Base-by-base conservation (phyloP, 2,888 invertebrate species). In the Andrena marginata region DNA sequence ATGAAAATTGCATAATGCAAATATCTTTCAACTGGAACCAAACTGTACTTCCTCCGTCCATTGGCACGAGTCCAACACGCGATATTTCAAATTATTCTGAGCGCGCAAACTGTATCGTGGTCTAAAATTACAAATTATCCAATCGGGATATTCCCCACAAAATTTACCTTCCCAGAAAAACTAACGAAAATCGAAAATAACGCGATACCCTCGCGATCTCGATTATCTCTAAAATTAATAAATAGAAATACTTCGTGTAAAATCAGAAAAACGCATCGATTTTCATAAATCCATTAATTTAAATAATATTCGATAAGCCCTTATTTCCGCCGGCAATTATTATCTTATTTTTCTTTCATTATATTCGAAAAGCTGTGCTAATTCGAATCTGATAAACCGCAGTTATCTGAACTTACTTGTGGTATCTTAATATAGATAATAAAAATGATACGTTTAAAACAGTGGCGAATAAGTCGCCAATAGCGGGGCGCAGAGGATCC, bases 21-120 rank as follows among this genome's bases (percentile, higher is more conserved):
- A 70, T 54, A 76, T 78, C 51, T 80, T 77, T 31, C 56, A 60
- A 60, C 74, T 76, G 82, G 77, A 86, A 87, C 83, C 35, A 80
- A 87, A 88, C 86, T 88, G 81, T 73, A 72, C 71, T 69, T 85
- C 77, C 82, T 77, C 82, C 70, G 82, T 78, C 62, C 56, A 78
- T 87, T 92, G 92, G 92, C 92, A 88, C 29, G 35, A 42, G 33
- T 89, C 92, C 92, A 92, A 77, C 85, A 88, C 62, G 78, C 83
- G 87, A 89, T 87, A 85, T 89, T 82, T 76, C 80, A 86, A 80
- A 89, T 89, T 89, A 92, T 92, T 90, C 91, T 87, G 35, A 83
- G 88, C 65, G 51, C 54, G 20, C 35, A 54, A 74, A 71, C 54
- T 75, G 31, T 69, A 82, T 62, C n/a, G 63, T 59, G 59, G 16